phyloP scores from a whole-genome alignment of 2,797 vertebrate species.

The Tachyglossus aculeatus region DNA sequence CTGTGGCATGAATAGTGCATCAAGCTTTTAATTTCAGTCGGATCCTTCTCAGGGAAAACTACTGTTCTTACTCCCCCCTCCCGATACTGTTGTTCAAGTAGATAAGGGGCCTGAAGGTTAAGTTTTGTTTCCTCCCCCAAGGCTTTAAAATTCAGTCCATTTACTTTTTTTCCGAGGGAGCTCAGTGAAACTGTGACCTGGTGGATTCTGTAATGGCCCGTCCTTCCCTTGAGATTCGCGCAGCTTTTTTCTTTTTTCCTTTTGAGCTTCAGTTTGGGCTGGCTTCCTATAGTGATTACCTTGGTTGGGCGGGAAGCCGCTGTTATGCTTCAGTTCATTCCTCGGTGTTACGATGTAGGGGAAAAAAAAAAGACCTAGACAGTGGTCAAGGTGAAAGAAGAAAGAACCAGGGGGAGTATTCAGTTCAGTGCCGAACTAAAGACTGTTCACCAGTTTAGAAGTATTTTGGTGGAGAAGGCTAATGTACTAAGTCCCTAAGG shows the following conservation, averaged over 20 bases:
- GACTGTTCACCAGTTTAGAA: no score
- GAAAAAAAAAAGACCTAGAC: no score
- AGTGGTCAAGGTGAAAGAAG: no score
- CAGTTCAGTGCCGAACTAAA: no score
- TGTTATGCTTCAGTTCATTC: no score
- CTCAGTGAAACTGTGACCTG: constrained; percentile 37
- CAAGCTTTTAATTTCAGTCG: constrained; percentile 59
- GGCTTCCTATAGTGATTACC: constrained; percentile 42
- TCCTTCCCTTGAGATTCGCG: constrained; percentile 23
- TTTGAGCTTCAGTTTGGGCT: constrained; percentile 40
- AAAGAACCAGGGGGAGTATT: no score
- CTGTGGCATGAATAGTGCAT: constrained; percentile 66
- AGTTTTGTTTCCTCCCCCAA: constrained; percentile 47
- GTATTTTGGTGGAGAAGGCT: no score
- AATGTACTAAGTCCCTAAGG: no score
- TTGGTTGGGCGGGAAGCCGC: no score
- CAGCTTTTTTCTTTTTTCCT: constrained; percentile 28
- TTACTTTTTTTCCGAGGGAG: constrained; percentile 37
- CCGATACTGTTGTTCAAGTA: constrained; percentile 46
- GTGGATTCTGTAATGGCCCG: constrained; percentile 32
- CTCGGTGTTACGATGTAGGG: no score
- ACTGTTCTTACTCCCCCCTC: constrained; percentile 39
- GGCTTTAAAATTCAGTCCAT: constrained; percentile 28
- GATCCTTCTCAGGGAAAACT: constrained; percentile 54
- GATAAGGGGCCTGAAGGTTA: constrained; percentile 39